phyloP scores from a whole-genome alignment of 35 echinoderm and acorn worm species.

The Patiria miniata region DNA sequence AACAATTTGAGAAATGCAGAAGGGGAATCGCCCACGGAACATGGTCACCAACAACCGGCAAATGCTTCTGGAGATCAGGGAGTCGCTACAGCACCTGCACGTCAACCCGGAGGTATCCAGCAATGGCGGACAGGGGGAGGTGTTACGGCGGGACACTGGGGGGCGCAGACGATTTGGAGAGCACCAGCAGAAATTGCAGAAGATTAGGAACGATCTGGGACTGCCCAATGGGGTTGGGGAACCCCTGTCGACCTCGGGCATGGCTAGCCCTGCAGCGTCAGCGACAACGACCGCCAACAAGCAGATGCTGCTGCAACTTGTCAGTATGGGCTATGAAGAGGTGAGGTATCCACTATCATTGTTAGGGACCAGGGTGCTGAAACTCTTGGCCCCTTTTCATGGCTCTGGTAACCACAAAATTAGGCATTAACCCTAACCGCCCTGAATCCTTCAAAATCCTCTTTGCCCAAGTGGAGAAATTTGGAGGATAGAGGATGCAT shows the following conservation, averaged over 20 bases:
- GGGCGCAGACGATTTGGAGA: constrained; percentile 21
- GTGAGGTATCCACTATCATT: background rate
- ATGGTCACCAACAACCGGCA: constrained; percentile 56
- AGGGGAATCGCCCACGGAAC: constrained; percentile 47
- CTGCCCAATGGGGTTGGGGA: constrained; percentile 33
- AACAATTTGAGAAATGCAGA: constrained; percentile 59
- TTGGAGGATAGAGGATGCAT: no score
- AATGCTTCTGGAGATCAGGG: constrained; percentile 72
- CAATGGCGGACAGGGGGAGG: background rate
- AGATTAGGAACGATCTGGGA: constrained; percentile 38
- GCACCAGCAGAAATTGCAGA: constrained; percentile 50
- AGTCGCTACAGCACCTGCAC: constrained; percentile 70
- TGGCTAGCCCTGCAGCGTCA: no score
- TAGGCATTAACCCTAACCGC: no score
- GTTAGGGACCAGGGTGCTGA: no score
- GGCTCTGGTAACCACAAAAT: no score
- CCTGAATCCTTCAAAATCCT: no score
- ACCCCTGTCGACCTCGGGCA: background rate
- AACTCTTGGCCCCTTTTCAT: no score
- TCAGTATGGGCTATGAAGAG: background rate
- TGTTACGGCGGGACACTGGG: background rate
- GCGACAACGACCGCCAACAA: background rate
- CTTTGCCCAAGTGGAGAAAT: no score
- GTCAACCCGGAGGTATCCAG: constrained; percentile 28
- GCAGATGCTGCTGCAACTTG: background rate